These are phyloP conservation scores for Gallinago solitaria DNA, from an alignment of 2,797 vertebrate genomes.

Conservation along the genomic window DNA sequence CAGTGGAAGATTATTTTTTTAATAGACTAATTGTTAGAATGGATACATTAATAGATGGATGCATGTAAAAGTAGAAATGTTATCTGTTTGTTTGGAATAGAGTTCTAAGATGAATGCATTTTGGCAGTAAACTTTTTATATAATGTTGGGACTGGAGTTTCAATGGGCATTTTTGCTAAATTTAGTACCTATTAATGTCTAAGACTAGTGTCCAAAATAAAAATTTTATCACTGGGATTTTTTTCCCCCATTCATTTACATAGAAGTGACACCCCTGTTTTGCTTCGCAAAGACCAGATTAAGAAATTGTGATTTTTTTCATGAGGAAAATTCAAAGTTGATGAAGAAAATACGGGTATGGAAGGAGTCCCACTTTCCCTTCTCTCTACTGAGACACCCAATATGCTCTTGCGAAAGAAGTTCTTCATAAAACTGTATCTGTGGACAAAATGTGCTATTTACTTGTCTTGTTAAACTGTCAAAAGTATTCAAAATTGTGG, in stretches of 20 bases:
- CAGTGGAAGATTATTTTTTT: background rate
- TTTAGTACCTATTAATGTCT: background rate
- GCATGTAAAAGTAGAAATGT: background rate
- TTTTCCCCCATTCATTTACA: background rate
- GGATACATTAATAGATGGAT: background rate
- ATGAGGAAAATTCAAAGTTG: background rate
- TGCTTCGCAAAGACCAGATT: background rate
- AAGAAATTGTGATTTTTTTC: background rate
- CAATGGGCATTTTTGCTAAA: background rate
- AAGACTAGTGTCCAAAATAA: background rate
- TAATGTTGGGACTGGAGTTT: background rate
- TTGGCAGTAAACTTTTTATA: background rate
- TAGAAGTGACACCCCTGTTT: background rate
- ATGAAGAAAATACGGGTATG: background rate
- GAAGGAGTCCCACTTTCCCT: background rate
- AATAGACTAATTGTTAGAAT: constrained; percentile 14
- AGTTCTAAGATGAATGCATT: background rate
- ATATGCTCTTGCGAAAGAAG: background rate
- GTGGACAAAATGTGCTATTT: background rate
- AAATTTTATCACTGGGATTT: background rate
- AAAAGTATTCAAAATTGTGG: background rate
- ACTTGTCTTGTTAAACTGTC: background rate
- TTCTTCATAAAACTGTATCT: background rate
- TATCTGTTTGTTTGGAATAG: background rate
- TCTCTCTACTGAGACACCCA: accelerated